phyloP scores from a whole-genome alignment of 2,888 invertebrate genomes.

The Caenorhabditis sp. region DNA sequence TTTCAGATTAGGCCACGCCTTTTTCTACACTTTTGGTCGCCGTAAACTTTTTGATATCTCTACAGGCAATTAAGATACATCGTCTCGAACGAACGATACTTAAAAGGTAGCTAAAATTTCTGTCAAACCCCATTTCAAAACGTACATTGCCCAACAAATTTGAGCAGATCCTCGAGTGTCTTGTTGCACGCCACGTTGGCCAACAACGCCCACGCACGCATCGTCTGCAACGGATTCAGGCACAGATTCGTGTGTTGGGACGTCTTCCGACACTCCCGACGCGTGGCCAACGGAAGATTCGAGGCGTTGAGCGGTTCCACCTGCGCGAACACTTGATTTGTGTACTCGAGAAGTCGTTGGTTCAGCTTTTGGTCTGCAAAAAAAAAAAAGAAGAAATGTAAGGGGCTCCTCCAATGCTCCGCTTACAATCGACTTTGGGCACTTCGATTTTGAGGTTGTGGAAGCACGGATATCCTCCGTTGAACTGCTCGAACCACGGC shows the following conservation, averaged over 20 bases:
- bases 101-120: not conserved
- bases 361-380: not conserved
- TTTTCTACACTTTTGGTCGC: too few species aligned
- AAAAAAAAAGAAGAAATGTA: not conserved
- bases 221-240: slow-evolving; percentile 34
- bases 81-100: too few species aligned
- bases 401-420: too few species aligned
- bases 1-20: too few species aligned
- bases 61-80: too few species aligned
- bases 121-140: not conserved
- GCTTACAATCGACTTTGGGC: not conserved
- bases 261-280: not conserved
- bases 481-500: not conserved
- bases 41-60: too few species aligned
- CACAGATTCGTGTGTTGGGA: slow-evolving; percentile 3
- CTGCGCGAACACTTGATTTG: not conserved
- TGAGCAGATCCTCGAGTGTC: slow-evolving; percentile 14
- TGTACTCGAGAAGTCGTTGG: not conserved
- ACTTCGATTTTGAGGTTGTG: not conserved
- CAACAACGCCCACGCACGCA: slow-evolving; percentile 38
- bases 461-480: not conserved
- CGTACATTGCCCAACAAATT: slow-evolving; percentile 18
- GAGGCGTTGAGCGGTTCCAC: not conserved
- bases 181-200: slow-evolving; percentile 23
- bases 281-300: not conserved